Base-by-base conservation (phyloP, 2,113 vertebrate species). In the Hiodon alosoides region DNA sequence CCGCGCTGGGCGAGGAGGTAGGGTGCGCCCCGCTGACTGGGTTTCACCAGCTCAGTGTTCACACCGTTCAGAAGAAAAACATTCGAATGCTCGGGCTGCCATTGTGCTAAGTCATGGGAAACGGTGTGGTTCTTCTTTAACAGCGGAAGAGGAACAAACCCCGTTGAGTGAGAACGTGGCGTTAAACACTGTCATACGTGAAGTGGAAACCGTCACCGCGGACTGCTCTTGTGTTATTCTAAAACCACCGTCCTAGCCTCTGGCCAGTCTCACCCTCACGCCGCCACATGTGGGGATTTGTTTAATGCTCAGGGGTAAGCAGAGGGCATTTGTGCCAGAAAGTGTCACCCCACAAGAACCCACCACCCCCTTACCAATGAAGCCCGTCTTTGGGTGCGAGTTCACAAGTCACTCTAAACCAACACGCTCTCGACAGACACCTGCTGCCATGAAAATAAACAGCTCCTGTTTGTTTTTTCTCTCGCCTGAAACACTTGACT, bases 391-490 rank as follows among this genome's bases (percentile, higher is more conserved):
- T 87, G 83, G 84, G 79, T 83, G 82, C 80, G 64, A 82, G 78
- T 75, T 78, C 85, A 84, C 82, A 80, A 84, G 85, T 88, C 82
- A 79, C 85, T 82, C 83, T 87, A 86, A 89, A 83, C 65, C 83
- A 86, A 86, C 84, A 88, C 82, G 81, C 84, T 82, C 76, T 78
- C 79, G 83, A 80, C 76, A 60, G 82, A 81, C 86, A 90, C 89
- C 87, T 90, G 83, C 80, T 7, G 81, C 82, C 80, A 82, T 73
- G 78, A 85, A 86, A 88, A 89, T 88, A 89, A 90, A 89, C 82
- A 87, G 55, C 17, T 79, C 79, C 46, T 82, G 76, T 81, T 81
- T 75, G 73, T 77, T 78, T 77, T 79, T 78, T 75, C 67, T 77
- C 70, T 82, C 77, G 75, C 55, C 79, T 82, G 68, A 78, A 82